Conservation (phyloP, 2,797 vertebrate species). For the Trachurus trachurus region DNA sequence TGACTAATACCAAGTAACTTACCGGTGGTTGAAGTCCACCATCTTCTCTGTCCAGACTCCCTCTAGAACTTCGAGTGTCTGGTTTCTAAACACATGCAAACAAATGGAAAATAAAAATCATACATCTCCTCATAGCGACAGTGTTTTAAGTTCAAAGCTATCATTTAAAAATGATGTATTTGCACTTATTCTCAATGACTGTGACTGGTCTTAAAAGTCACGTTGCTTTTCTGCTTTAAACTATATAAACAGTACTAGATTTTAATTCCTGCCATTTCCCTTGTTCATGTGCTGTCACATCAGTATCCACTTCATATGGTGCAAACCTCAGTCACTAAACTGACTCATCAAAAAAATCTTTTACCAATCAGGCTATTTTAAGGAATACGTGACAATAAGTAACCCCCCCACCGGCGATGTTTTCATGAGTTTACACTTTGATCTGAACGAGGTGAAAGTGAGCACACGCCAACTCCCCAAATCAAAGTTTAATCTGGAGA, state of each 20-base stretch:
- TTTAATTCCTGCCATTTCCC: slow-evolving; percentile 2
- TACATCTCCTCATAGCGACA: neutral
- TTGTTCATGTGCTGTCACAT: neutral
- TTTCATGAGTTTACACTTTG: neutral
- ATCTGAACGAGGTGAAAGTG: neutral
- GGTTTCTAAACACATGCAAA: slow-evolving; percentile 90
- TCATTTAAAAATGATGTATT: neutral
- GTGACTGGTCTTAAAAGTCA: slow-evolving; percentile 1
- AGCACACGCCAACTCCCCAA: neutral
- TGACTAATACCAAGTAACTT: slow-evolving; percentile 69
- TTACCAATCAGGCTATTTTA: neutral
- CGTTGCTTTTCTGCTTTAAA: neutral
- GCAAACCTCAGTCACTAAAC: neutral
- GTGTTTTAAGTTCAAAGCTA: neutral
- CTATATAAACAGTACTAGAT: neutral
- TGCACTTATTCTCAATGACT: neutral
- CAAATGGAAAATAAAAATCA: slow-evolving; percentile 1
- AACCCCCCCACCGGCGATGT: neutral
- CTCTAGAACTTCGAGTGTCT: slow-evolving; percentile 94
- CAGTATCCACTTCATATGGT: neutral
- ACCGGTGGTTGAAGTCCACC: slow-evolving; percentile 92
- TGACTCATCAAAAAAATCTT: neutral
- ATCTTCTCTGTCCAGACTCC: slow-evolving; percentile 94
- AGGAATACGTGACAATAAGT: neutral
- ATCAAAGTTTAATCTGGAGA: slow-evolving; percentile 16